Percentiles rank a stretch among this genome's conserved stretches.
Conservation (phyloP, 1,140 invertebrate species). For the Drosophila serrata region DNA sequence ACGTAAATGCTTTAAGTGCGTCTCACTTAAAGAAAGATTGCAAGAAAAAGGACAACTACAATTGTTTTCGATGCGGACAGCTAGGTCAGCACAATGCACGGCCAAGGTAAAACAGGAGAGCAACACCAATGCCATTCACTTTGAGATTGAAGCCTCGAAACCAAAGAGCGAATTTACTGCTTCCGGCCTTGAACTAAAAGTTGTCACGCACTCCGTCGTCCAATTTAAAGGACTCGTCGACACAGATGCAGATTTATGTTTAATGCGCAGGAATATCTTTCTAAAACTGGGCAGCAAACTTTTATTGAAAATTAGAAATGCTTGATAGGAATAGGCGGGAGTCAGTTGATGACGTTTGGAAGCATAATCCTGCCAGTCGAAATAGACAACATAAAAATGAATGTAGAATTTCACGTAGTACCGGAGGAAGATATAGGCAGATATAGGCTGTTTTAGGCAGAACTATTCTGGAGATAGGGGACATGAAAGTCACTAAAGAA, state of each 20-base stretch:
- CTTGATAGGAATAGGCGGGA: background rate
- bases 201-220: background rate
- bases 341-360: background rate
- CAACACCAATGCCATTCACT: background rate
- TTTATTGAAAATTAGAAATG: background rate
- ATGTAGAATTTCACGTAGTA: too few relatives aligned
- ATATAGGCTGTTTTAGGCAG: too few relatives aligned
- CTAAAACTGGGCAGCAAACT: background rate
- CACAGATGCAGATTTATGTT: too few relatives aligned
- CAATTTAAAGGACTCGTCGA: background rate
- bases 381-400: too few relatives aligned
- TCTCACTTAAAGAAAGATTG: background rate
- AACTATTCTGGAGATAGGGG: background rate
- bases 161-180: background rate
- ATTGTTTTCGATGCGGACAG: background rate
- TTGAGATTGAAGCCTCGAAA: background rate
- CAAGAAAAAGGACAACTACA: background rate
- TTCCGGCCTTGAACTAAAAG: background rate
- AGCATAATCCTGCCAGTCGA: too few relatives aligned
- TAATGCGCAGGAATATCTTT: background rate
- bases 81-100: background rate
- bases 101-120: background rate
- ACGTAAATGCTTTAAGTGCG: background rate
- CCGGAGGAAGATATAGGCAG: background rate
- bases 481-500: background rate